Conservation (phyloP, 2,113 vertebrate genomes). For the Nibea coibor region DNA sequence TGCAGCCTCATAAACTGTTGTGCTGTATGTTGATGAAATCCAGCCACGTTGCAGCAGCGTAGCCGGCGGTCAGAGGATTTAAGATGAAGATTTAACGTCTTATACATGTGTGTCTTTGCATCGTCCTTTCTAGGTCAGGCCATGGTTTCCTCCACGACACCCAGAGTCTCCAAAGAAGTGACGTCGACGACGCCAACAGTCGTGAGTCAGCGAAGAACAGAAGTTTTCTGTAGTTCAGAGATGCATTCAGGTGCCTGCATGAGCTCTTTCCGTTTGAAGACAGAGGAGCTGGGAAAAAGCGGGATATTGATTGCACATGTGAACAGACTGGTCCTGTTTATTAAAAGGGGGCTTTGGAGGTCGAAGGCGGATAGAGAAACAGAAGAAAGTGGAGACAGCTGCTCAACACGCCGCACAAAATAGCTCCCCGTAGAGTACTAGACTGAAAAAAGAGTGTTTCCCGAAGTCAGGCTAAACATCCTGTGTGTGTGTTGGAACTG, state of each 20-base stretch:
- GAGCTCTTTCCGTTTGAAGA: slow-evolving; percentile 56
- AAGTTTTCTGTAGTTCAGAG: no score
- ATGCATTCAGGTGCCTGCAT: slow-evolving; percentile 22
- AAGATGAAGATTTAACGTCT: neutral
- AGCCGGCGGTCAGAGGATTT: slow-evolving; percentile 25
- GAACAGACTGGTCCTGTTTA: slow-evolving; percentile 53
- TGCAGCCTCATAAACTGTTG: slow-evolving; percentile 44
- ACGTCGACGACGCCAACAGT: slow-evolving; percentile 59
- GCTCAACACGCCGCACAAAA: slow-evolving; percentile 59
- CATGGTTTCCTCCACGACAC: slow-evolving; percentile 62
- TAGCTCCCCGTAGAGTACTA: slow-evolving; percentile 56
- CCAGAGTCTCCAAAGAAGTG: slow-evolving; percentile 52
- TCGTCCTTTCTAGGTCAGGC: slow-evolving; percentile 70
- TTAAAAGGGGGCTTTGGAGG: slow-evolving; percentile 51
- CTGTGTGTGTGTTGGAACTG: slow-evolving; percentile 59
- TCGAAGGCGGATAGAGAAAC: slow-evolving; percentile 43
- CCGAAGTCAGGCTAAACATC: slow-evolving; percentile 42
- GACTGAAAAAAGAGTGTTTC: slow-evolving; percentile 41
- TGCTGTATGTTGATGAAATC: slow-evolving; percentile 39
- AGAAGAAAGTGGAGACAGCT: slow-evolving; percentile 61
- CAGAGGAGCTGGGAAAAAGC: slow-evolving; percentile 53
- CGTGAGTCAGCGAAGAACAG: slow-evolving; percentile 58
- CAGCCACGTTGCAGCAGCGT: slow-evolving; percentile 40
- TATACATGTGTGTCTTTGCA: slow-evolving; percentile 6
- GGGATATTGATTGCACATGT: slow-evolving; percentile 68